A percentile compares a stretch with the other conserved stretches of the same genome.
These are phyloP conservation scores for Nyleta sp. DNA, from an alignment of 2,888 invertebrate species.

Conservation along the genomic window DNA sequence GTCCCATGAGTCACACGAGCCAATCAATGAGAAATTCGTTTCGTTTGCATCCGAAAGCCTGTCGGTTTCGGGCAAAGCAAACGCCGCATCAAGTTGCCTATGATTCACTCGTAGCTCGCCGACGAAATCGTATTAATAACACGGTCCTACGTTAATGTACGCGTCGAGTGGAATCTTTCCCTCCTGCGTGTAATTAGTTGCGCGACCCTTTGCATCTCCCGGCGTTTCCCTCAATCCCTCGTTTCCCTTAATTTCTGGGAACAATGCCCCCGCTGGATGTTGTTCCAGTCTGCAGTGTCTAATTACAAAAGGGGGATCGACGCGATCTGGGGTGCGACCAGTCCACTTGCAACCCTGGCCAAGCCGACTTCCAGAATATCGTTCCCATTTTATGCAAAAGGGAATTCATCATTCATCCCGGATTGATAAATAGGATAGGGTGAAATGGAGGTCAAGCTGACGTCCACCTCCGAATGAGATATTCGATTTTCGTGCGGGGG, in stretches of 20 bases:
- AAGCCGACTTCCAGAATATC: slow-evolving; percentile 40
- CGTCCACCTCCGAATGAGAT: slow-evolving; percentile 7
- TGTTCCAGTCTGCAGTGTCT: slow-evolving; percentile 80
- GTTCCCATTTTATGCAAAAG: slow-evolving; percentile 56
- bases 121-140: neutral
- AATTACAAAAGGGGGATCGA: slow-evolving; percentile 75
- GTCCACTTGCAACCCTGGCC: neutral
- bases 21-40: too few species aligned
- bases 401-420: slow-evolving; percentile 52
- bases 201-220: slow-evolving; percentile 72
- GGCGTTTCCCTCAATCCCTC: slow-evolving; percentile 74
- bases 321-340: slow-evolving; percentile 38
- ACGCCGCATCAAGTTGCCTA: neutral
- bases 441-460: slow-evolving; percentile 59
- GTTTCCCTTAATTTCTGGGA: slow-evolving; percentile 80
- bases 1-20: too few species aligned
- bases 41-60: too few species aligned
- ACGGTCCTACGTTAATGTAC: too few species aligned
- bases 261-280: slow-evolving; percentile 76
- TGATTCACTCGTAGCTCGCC: neutral
- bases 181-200: slow-evolving; percentile 78
- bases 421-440: slow-evolving; percentile 63
- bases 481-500: slow-evolving; percentile 18
- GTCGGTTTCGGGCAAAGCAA: too few species aligned
- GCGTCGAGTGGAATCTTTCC: slow-evolving; percentile 60